Percentiles rank a stretch among this genome's conserved stretches.
Evolutionary conservation across 2,113 vertebrate species (phyloP).

Genomic region (Acanthisitta chloris): DNA sequence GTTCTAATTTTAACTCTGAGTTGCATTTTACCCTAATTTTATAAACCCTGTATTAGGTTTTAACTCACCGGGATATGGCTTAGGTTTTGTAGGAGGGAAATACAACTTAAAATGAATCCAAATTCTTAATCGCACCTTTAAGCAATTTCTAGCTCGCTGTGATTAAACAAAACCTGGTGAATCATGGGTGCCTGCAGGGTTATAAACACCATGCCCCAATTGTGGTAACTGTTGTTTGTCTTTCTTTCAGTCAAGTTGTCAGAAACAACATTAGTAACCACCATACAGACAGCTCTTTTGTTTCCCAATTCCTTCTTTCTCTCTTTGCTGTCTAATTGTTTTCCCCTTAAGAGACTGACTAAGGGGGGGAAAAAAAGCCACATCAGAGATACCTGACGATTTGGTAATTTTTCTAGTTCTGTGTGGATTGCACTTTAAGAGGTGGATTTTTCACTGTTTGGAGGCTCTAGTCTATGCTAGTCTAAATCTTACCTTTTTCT

Average conservation of each 20-base stretch:
- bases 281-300: conserved; percentile 30
- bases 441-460: neutral
- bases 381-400: conserved; percentile 1
- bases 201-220: conserved; percentile 51
- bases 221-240: conserved; percentile 58
- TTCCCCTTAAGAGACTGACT: conserved; percentile 4
- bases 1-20: neutral
- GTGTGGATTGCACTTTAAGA: neutral
- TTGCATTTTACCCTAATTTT: conserved; percentile 17
- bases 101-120: neutral
- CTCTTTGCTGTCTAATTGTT: conserved; percentile 34
- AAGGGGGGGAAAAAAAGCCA: neutral
- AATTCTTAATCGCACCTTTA: conserved; percentile 48
- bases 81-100: neutral
- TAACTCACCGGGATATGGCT: neutral
- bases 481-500: neutral
- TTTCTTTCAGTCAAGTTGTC: conserved; percentile 53
- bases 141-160: conserved; percentile 10
- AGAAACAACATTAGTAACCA: conserved; percentile 51
- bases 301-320: conserved; percentile 37
- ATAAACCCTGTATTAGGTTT: neutral
- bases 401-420: neutral
- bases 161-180: conserved; percentile 54
- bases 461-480: neutral
- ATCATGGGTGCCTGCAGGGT: conserved; percentile 52